Percentiles rank a stretch among this genome's conserved stretches.
phyloP scores from a whole-genome alignment of 30 jellyfish, hydroid and myxozoan species.

The Rhopilema esculentum region DNA sequence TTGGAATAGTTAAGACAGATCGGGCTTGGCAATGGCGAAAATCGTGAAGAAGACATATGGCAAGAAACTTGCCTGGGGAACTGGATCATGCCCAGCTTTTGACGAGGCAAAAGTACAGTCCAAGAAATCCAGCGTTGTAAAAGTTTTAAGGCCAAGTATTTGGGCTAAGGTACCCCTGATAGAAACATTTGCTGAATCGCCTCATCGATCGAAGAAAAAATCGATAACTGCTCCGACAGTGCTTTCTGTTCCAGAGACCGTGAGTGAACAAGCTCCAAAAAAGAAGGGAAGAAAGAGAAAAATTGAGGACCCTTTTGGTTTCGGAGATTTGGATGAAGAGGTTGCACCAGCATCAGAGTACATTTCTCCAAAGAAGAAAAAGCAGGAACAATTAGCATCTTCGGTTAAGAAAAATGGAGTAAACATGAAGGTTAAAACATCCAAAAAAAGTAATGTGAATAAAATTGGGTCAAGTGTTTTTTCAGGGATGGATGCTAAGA shows the following conservation, averaged over 20 bases:
- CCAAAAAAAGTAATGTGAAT: not conserved
- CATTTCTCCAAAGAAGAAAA: slow-evolving; percentile 53
- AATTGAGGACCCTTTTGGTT: slow-evolving; percentile 53
- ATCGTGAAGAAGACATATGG: slow-evolving; percentile 63
- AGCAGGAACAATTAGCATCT: not conserved
- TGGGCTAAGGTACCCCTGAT: slow-evolving; percentile 67
- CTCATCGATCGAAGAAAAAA: slow-evolving; percentile 34
- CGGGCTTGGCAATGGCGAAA: slow-evolving; percentile 19
- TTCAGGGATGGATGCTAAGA: not conserved
- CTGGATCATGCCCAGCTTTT: slow-evolving; percentile 50
- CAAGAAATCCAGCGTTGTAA: slow-evolving; percentile 1
- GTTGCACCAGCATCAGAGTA: slow-evolving; percentile 55
- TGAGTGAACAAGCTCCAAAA: not conserved
- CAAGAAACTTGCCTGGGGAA: slow-evolving; percentile 49
- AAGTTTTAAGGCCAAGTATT: slow-evolving; percentile 49
- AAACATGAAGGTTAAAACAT: not conserved
- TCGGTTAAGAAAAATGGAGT: not conserved
- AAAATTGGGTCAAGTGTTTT: not conserved
- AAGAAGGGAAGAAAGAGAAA: slow-evolving; percentile 49
- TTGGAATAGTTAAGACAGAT: not conserved
- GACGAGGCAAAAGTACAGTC: slow-evolving; percentile 54
- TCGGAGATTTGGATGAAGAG: slow-evolving; percentile 65
- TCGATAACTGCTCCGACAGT: not conserved
- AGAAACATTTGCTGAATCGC: slow-evolving; percentile 47
- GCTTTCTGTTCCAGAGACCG: not conserved